These are phyloP conservation scores for Nebria salina DNA, from an alignment of 2,888 invertebrate species.

Conservation along the genomic window DNA sequence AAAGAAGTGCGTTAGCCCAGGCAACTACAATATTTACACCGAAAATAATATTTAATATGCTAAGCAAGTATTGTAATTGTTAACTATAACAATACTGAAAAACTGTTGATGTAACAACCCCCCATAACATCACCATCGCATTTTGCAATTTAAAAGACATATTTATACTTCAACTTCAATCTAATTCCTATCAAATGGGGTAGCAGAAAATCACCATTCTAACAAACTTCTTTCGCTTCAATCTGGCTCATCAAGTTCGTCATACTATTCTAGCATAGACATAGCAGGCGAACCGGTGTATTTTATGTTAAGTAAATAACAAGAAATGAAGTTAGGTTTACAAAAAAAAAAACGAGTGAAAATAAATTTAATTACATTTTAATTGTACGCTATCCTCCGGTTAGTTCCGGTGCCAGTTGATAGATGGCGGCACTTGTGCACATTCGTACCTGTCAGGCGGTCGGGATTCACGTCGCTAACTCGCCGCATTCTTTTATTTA, in stretches of 20 bases:
- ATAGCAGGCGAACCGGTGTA: no score
- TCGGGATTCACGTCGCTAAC: conserved; percentile 4
- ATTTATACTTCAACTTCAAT: no score
- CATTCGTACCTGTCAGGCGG: conserved; percentile 41
- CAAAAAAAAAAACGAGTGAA: neutral
- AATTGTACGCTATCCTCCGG: conserved; percentile 43
- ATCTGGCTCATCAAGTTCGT: no score
- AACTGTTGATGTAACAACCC: no score
- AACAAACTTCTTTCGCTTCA: no score
- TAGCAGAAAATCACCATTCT: no score
- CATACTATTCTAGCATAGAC: no score
- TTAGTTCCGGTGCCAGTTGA: conserved; percentile 44
- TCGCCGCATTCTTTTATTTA: neutral
- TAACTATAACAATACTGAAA: conserved; percentile 20
- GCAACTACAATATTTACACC: neutral
- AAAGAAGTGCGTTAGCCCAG: neutral
- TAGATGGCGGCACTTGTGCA: conserved; percentile 37
- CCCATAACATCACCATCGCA: no score
- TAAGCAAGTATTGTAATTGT: conserved; percentile 29
- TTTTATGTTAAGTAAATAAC: no score
- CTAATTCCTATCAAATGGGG: neutral
- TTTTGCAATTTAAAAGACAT: no score
- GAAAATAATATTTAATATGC: conserved; percentile 37
- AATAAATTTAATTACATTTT: conserved; percentile 46
- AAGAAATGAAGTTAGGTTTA: neutral